Percentiles rank a stretch among this genome's conserved stretches.
Evolutionary conservation across 2,797 vertebrate genomes (phyloP).

Genomic region (Taenioides sp.): DNA sequence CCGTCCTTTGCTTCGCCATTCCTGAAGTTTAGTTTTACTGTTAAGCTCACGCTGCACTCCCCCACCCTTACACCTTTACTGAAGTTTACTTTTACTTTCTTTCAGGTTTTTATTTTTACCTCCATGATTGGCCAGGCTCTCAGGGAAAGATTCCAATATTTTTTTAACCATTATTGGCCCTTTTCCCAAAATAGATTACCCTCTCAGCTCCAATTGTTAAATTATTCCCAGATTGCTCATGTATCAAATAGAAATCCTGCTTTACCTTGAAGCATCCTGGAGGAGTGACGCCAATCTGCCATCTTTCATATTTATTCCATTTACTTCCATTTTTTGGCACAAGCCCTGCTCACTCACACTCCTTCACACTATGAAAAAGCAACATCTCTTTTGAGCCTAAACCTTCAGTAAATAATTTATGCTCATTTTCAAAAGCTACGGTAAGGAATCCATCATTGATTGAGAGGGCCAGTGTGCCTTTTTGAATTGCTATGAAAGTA

Average conservation of each 20-base stretch:
- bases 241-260: slow-evolving; percentile 9
- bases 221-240: slow-evolving; percentile 10
- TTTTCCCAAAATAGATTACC: neutral
- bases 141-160: no score
- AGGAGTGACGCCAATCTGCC: neutral
- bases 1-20: no score
- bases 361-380: neutral
- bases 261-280: neutral
- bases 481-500: slow-evolving; percentile 26
- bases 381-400: neutral
- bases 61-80: no score
- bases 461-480: slow-evolving; percentile 23
- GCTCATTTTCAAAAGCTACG: slow-evolving; percentile 12
- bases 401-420: slow-evolving; percentile 43
- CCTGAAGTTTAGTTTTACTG: no score
- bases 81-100: no score
- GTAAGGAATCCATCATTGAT: slow-evolving; percentile 40
- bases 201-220: neutral
- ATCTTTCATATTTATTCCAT: slow-evolving; percentile 24
- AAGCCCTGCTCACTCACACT: neutral
- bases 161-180: neutral
- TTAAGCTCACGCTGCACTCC: no score
- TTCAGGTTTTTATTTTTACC: no score
- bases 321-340: neutral
- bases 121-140: no score